A percentile compares a stretch with the other conserved stretches of the same genome.
Evolutionary conservation across 2,888 invertebrate species (phyloP).

Genomic region (Aporophyla lueneburgensis): DNA sequence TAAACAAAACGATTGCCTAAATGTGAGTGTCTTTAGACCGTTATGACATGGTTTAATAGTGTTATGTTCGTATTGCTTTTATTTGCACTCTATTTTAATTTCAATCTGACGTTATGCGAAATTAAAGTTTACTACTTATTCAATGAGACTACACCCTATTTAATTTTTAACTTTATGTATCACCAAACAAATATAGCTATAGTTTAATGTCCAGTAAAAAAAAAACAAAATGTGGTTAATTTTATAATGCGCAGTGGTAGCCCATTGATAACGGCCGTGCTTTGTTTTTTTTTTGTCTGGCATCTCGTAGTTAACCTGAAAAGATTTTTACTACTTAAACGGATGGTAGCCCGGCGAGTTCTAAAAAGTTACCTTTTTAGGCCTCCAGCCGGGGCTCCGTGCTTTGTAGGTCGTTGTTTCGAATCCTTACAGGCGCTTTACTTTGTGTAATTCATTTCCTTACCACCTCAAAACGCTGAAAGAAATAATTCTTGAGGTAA

Average conservation of each 20-base stretch:
- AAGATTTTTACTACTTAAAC: no score
- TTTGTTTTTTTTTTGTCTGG: no score
- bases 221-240: neutral
- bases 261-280: no score
- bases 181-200: neutral
- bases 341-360: no score
- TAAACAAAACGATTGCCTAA: neutral
- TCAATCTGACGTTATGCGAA: neutral
- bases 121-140: neutral
- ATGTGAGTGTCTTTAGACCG: neutral
- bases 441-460: no score
- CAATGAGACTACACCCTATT: neutral
- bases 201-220: neutral
- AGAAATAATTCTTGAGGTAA: no score
- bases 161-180: neutral
- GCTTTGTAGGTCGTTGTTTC: no score
- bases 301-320: no score
- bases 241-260: neutral
- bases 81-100: neutral
- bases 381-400: no score
- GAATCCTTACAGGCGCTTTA: no score
- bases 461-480: no score
- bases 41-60: neutral
- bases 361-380: no score
- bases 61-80: neutral